These are phyloP conservation scores for Gonioctena quinquepunctata DNA, from an alignment of 1,140 invertebrate species.

Conservation along the genomic window DNA sequence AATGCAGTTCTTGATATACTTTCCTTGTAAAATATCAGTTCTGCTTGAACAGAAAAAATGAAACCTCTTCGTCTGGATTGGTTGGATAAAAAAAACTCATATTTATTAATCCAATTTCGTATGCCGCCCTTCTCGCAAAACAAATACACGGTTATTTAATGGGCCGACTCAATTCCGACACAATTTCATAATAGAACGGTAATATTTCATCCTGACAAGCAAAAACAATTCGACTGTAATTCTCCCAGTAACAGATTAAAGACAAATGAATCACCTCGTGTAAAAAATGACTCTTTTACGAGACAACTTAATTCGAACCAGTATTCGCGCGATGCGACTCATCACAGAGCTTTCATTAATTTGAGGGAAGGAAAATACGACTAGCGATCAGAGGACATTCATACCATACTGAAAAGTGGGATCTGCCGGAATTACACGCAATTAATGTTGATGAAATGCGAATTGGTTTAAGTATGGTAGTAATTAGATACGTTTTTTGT, in stretches of 20 bases:
- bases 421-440: too few species aligned
- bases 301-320: constrained; percentile 19
- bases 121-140: not conserved
- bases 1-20: too few species aligned
- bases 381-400: not conserved
- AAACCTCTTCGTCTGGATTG: too few species aligned
- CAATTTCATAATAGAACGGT: constrained; percentile 12
- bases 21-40: too few species aligned
- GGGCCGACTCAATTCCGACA: not conserved
- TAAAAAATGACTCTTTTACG: constrained; percentile 17
- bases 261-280: constrained; percentile 6
- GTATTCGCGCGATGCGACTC: not conserved
- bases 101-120: not conserved
- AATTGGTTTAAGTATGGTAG: not conserved
- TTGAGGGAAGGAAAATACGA: not conserved
- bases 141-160: not conserved
- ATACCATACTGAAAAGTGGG: too few species aligned
- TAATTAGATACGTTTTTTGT: too few species aligned
- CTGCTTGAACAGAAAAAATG: too few species aligned
- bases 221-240: constrained; percentile 14
- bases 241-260: constrained; percentile 15
- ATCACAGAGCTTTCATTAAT: constrained; percentile 9
- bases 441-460: not conserved
- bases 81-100: too few species aligned
- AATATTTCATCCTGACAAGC: constrained; percentile 13